Evolutionary conservation across 2,888 invertebrate species (phyloP), one percentile per base, ranked within the genome.

Genomic region (Melipona bicolor): DNA sequence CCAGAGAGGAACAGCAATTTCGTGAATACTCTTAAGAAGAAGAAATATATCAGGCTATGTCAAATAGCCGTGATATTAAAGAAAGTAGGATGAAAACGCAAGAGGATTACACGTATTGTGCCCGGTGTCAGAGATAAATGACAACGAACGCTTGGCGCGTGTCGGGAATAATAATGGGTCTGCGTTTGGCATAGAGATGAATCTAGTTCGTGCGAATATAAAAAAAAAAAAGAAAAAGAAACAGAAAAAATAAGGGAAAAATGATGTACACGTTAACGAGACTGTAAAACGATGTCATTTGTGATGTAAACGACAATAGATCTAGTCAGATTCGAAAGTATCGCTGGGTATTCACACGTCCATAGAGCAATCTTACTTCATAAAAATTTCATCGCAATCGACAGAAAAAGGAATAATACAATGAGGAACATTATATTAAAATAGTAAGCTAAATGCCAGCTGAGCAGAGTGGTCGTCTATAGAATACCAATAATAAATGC

Each of bases 91-190:
- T 79, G 85, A 76, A 87, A 85, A 83, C 83, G 85, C 72, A 81
- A 89, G 88, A 84, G 88, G 88, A 89, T 89, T 87, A 89, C 83
- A 78, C 85, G 89, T 85, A 88, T 88, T 88, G 87, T 89, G 89
- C 84, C 87, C 77, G 77, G 68, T 87, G 87, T 89, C 87, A 89
- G 85, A 89, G 88, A 89, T 89, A 89, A 87, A 89, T 86, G 87
- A 87, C 89, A 87, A 88, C 87, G 87, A 89, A 89, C 84, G 89
- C 77, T 84, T 80, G 87, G 73, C 79, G 83, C 89, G 88, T 85
- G 88, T 87, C 80, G 87, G 43, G 83, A 81, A 88, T 89, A 71
- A 82, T 89, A 85, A 85, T 80, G 77, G 65, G 69, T 88, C 85
- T 86, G 86, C 77, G 77, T 71, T 77, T 83, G 88, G 82, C 87